Evolutionary conservation across 2,113 vertebrate genomes (phyloP), one percentile per base, ranked within the genome.

Genomic region (Eurypyga helias): DNA sequence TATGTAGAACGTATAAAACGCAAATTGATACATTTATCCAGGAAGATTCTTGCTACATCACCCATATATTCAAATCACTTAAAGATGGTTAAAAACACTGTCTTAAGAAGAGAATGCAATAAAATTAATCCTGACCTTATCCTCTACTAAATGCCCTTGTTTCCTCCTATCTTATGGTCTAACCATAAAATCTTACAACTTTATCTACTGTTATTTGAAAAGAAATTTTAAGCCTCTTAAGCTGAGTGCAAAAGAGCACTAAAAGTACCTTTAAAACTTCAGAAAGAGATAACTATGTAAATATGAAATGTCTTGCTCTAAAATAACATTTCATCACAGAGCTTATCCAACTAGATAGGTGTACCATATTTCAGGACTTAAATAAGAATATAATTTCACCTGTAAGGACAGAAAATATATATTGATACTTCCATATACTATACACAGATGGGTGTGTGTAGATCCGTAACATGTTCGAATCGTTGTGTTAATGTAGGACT

Each of bases 381-480:
- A 79, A 48, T 38, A 70, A 70, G 16, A 48, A 38, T 8, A 10
- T 16, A 24, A 79, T 81, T 81, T 67, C 12, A 38, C 26, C 61
- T 90, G 48, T 65, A 60, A 48, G 14, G 10, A 45, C 13, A 83
- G 23, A 64, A 94, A 70, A 65, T 26, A 21, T 4, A 17, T 7
- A 14, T 43, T 67, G 21, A 20, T 54, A 72, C 48, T 71, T 93
- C 60, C 17, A 43, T 34, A 17, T 24, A 41, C 36, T 26, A 41
- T 21, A 71, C 10, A n/a, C 17, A 49, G 21, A 24, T 1, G 10
- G 15, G 4, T 29, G 9, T n/a, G 9, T 28, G 7, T 51, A 49
- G 23, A 21, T 71, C 48, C 54, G 15, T 17, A 55, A 31, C 5
- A 55, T 0, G 0, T 38, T 61, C 25, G 11, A 8, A 1, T 1